Conservation (phyloP, 2,888 invertebrate species). For the Taphrorychus bicolor region DNA sequence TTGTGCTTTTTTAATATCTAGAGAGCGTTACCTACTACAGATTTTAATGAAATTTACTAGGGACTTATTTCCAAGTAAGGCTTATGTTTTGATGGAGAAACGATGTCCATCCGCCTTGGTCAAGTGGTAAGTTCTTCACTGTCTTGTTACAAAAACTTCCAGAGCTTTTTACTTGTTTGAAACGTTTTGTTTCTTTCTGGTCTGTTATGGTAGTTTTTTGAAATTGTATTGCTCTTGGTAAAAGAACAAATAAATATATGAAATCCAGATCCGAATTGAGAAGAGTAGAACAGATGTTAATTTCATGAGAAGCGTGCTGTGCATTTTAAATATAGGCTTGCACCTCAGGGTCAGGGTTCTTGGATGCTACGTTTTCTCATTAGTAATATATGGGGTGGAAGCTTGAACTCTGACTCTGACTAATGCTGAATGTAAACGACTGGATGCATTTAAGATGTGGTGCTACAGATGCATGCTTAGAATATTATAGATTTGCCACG, state of each 20-base stretch:
- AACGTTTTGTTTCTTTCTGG: not conserved
- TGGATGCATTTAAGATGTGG: not conserved
- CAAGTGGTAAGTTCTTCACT: too few relatives aligned
- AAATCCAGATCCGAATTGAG: not conserved
- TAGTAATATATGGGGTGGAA: not conserved
- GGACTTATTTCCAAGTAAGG: too few relatives aligned
- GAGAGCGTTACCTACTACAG: too few relatives aligned
- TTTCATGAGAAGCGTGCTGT: not conserved
- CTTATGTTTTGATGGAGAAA: too few relatives aligned
- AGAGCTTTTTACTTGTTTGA: conserved; percentile 2
- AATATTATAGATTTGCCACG: too few relatives aligned
- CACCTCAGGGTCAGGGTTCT: conserved; percentile 4
- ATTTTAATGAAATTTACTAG: too few relatives aligned
- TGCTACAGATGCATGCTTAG: too few relatives aligned
- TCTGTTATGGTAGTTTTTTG: not conserved
- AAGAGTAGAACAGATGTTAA: not conserved
- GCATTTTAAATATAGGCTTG: too few relatives aligned
- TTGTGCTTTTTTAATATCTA: too few relatives aligned
- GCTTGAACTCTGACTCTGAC: not conserved
- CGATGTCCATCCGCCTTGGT: too few relatives aligned
- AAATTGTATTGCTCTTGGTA: not conserved
- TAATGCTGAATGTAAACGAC: not conserved
- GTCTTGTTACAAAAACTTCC: too few relatives aligned
- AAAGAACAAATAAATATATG: not conserved
- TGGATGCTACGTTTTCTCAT: conserved; percentile 2